Evolutionary conservation across 1,140 invertebrate species (phyloP).

Genomic region (Achatina immaculata): DNA sequence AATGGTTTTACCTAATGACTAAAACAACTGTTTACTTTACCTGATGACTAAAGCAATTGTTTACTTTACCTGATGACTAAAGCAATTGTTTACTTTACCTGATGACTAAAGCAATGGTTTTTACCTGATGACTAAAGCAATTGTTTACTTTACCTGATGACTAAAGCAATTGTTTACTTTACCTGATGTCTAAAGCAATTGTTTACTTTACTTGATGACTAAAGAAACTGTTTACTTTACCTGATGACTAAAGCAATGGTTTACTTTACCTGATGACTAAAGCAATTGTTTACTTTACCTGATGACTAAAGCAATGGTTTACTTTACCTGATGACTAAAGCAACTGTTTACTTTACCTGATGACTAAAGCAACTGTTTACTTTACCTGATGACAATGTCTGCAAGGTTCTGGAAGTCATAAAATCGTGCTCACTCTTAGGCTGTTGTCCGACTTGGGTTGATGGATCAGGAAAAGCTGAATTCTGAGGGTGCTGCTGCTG

Average conservation of each 20-base stretch:
- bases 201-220: too few relatives aligned
- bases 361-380: not conserved
- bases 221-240: too few relatives aligned
- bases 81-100: too few relatives aligned
- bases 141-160: too few relatives aligned
- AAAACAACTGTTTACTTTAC: not conserved
- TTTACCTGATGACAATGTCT: not conserved
- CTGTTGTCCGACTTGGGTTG: not conserved
- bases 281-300: not conserved
- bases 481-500: constrained; percentile 8
- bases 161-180: too few relatives aligned
- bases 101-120: too few relatives aligned
- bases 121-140: too few relatives aligned
- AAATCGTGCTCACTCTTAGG: not conserved
- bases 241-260: not conserved
- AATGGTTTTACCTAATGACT: not conserved
- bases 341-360: not conserved
- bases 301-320: not conserved
- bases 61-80: not conserved
- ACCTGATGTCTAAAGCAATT: too few relatives aligned
- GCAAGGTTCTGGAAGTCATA: not conserved
- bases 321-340: not conserved
- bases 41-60: not conserved
- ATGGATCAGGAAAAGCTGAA: not conserved
- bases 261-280: not conserved